Evolutionary conservation across 1,140 invertebrate species (phyloP), one percentile per base, ranked within the genome.

Genomic region (Halictus rubicundus): DNA sequence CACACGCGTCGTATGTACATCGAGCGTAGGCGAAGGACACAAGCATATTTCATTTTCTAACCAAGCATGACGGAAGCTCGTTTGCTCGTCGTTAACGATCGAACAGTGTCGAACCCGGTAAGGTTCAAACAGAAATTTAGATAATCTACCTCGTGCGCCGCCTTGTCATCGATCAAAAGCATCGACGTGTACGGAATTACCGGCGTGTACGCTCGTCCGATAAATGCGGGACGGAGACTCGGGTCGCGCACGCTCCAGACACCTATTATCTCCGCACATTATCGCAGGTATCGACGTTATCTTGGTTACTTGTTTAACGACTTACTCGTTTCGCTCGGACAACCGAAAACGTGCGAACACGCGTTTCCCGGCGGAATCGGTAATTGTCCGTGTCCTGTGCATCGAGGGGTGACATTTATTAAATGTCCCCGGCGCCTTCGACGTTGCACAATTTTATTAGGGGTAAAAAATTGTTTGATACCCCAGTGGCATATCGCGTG

Each of bases 51-150:
- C 76, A 64, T 78, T 63, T 32, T 27, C n/a, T 46, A 65, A 57
- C 21, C 25, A 21, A 60, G 42, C 70, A 68, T 74, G 78, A 79
- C 78, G 63, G 63, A 52, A 60, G 54, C 78, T 73, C 70, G 71
- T 66, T 79, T 66, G 39, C 68, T 25, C 69, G 60, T 64, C 76
- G 76, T 78, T 78, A 78, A 78, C 69, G 76, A 54, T 46, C 32
- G 32, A 19, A 52, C 68, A 23, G 5, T 1, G 59, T 23, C 37
- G 37, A 10, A 63, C 39, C 7, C 59, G 60, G 21, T 16, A 19
- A 39, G n/a, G 7, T 64, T 63, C n/a, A 39, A 61, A 49, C 37
- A 37, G 60, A 64, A 65, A 78, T 78, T 78, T 72, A 71, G 76
- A 78, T 78, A 72, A 72, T 72, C 21, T 37, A 37, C 49, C 49